Evolutionary conservation across 2,113 vertebrate genomes (phyloP), one percentile per base, ranked within the genome.

Genomic region (Pomatostomus ruficeps): DNA sequence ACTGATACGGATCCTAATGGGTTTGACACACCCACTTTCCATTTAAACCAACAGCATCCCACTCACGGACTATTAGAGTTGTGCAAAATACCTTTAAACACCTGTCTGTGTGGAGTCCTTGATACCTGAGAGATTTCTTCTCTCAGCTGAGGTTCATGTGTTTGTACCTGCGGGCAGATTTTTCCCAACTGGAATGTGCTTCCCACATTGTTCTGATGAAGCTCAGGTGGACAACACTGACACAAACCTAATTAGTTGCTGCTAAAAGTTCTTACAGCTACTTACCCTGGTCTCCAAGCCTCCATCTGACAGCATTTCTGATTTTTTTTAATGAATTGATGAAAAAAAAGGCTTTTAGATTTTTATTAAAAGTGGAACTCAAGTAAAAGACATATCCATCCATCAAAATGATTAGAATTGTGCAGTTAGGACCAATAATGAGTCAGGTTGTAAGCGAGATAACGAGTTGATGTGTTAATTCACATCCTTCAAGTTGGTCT

Each of bases 181-280:
- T 80, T 88, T 89, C 65, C 81, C 74, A 68, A 21, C 7, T 82
- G 36, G 57, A 76, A 75, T 54, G 61, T 45, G 10, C 20, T 89
- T 75, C 45, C 40, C 81, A 57, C 58, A 28, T 59, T 85, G 66
- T 79, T 85, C 85, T 61, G 66, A 68, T 68, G 90, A 49, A 89
- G 33, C 66, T 59, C 26, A 55, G 59, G 38, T 87, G 91, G 88
- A 75, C 96, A 91, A 33, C 46, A 84, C 20, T 22, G 66, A 72
- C 48, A 72, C 40, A 85, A 91, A 95, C 81, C 68, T 91, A 87
- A 89, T 94, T 81, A 89, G 28, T 81, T 91, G 91, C 77, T 79
- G 46, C 52, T 79, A 73, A 79, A 93, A 79, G 23, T 61, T 91
- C 28, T 87, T 82, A 61, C 28, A 87, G 57, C 16, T 93, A 36